Base-by-base conservation (phyloP, 2,113 vertebrate species). In the Conger conger region DNA sequence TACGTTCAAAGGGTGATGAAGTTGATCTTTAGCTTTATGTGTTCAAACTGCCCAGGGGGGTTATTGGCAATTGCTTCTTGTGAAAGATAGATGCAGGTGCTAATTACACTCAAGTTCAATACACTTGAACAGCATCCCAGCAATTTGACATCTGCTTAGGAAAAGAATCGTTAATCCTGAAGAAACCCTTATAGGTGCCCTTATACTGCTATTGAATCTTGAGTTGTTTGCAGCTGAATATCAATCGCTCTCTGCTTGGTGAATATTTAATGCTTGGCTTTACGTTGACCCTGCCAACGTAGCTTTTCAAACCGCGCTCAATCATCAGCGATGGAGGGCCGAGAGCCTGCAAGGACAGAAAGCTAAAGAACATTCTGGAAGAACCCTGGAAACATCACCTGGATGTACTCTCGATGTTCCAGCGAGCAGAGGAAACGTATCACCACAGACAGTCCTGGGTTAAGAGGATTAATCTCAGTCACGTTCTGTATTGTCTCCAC, bases 1-100 rank as follows among this genome's bases (percentile, higher is more conserved):
- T 20, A 27, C 57, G 4, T 63, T 63, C 57, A 63, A 63, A 27
- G 4, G 57, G 23, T 63, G 57, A 73, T 33, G n/a, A 13, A 88
- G 86, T 77, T 20, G 9, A 68, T 38, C 27, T 40, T 50, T 30
- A 30, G 82, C 87, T 88, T 89, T 82, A 86, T 91, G 91, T 92
- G 88, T 92, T 91, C 85, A 87, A 91, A 92, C 88, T 87, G 92
- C 93, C 90, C 86, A 63, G 82, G 89, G 89, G 91, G 87, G 78
- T 89, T 89, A 88, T 91, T 91, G 89, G 91, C 87, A 92, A 94
- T 94, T 93, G 93, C 85, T 87, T 88, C 87, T 89, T 87, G 50
- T 27, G 81, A 86, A 87, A 91, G 93, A 92, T 88, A 91, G 91
- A 92, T 88, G 82, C 84, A 87, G 84, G 54, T 23, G 3, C 89